These are phyloP conservation scores for Megaceryle torquata DNA, from an alignment of 2,113 vertebrate genomes.

Conservation along the genomic window DNA sequence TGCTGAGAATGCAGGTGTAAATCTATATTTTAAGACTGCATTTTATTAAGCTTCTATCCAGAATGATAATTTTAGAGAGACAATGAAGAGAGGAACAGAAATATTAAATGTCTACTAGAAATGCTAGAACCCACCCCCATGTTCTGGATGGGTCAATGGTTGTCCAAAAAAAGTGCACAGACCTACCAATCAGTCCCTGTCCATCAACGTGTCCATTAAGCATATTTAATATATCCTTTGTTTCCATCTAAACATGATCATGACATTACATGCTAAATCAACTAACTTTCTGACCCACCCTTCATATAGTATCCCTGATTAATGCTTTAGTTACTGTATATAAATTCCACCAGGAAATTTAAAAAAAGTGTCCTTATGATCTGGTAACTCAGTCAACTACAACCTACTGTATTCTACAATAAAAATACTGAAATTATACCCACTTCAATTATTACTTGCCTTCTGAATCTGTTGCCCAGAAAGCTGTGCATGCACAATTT, in stretches of 20 bases:
- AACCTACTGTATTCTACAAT: neutral
- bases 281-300: conserved; percentile 76
- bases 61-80: neutral
- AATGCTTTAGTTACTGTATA: conserved; percentile 53
- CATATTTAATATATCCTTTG: conserved; percentile 63
- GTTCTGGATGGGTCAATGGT: neutral
- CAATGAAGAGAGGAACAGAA: neutral
- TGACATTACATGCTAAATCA: conserved; percentile 70
- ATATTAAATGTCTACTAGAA: neutral
- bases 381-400: neutral
- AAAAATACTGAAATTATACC: neutral
- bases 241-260: conserved; percentile 66
- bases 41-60: neutral
- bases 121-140: fast-evolving
- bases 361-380: neutral
- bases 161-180: neutral
- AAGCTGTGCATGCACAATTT: neutral
- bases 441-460: neutral
- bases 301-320: conserved; percentile 70
- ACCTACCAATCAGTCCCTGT: neutral
- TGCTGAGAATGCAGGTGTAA: neutral
- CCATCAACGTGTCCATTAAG: neutral
- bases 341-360: conserved; percentile 12
- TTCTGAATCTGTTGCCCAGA: neutral
- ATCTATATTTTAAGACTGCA: neutral